A percentile compares a stretch with the other conserved stretches of the same genome.
phyloP scores from a whole-genome alignment of 2,888 invertebrate species.

The Exephanes ischioxanthus region DNA sequence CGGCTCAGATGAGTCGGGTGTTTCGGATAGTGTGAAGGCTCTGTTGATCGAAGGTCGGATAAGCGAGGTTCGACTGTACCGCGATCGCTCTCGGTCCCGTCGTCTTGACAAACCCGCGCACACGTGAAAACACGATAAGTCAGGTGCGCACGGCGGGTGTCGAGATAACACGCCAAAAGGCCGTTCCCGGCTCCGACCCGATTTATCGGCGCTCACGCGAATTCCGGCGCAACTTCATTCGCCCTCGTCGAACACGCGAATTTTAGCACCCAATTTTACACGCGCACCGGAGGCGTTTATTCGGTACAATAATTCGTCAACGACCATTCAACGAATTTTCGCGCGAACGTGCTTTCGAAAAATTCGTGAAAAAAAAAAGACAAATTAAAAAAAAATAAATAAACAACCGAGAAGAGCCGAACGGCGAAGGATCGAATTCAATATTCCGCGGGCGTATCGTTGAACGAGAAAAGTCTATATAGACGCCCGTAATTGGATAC shows the following conservation, averaged over 20 bases:
- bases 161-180: neutral
- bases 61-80: no score
- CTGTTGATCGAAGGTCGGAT: no score
- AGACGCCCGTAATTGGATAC: neutral
- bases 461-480: constrained; percentile 7
- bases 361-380: neutral
- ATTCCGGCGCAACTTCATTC: neutral
- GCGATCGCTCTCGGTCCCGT: constrained; percentile 6
- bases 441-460: constrained; percentile 10
- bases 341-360: neutral
- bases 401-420: neutral
- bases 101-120: neutral
- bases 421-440: neutral
- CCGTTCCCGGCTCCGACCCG: neutral
- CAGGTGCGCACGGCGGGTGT: neutral
- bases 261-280: neutral
- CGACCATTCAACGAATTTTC: neutral
- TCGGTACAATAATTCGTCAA: neutral
- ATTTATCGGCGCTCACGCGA: neutral
- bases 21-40: no score
- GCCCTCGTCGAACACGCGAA: neutral
- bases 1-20: no score
- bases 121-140: neutral
- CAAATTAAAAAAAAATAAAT: neutral
- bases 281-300: neutral